Evolutionary conservation across 2,888 invertebrate genomes (phyloP).

Genomic region (Drosophila subsilvestris): DNA sequence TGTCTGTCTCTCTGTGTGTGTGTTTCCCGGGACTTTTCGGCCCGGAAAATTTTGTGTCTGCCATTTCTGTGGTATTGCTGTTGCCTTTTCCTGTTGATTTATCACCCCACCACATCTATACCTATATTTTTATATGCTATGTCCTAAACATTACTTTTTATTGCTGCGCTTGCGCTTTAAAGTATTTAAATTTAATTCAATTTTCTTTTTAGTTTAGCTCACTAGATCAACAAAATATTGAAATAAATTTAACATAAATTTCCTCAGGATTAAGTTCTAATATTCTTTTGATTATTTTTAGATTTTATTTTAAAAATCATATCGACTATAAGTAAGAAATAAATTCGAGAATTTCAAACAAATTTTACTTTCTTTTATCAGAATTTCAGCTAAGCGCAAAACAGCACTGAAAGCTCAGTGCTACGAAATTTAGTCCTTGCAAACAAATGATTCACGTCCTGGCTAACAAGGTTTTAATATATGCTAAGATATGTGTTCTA

Average conservation of each 20-base stretch:
- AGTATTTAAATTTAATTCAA: background rate
- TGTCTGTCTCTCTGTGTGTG: background rate
- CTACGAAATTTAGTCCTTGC: background rate
- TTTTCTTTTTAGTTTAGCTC: background rate
- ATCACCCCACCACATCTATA: background rate
- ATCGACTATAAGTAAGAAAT: background rate
- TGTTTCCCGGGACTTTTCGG: background rate
- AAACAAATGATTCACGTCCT: background rate
- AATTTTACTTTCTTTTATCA: too few relatives aligned
- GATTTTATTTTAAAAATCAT: too few relatives aligned
- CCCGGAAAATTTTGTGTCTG: background rate
- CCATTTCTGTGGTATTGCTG: background rate
- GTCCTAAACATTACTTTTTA: background rate
- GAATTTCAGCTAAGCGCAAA: too few relatives aligned
- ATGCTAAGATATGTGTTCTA: background rate
- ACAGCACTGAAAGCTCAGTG: background rate
- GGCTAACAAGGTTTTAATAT: conserved; percentile 17
- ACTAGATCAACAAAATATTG: too few relatives aligned
- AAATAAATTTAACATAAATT: too few relatives aligned
- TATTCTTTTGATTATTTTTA: too few relatives aligned
- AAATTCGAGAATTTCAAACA: too few relatives aligned
- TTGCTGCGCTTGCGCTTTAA: background rate
- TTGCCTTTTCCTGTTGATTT: background rate
- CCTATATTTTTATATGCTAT: background rate
- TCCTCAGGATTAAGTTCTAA: too few relatives aligned